Base-by-base conservation (phyloP, 64 coral and sea anemone species). In the Catalaphyllia jardinei region DNA sequence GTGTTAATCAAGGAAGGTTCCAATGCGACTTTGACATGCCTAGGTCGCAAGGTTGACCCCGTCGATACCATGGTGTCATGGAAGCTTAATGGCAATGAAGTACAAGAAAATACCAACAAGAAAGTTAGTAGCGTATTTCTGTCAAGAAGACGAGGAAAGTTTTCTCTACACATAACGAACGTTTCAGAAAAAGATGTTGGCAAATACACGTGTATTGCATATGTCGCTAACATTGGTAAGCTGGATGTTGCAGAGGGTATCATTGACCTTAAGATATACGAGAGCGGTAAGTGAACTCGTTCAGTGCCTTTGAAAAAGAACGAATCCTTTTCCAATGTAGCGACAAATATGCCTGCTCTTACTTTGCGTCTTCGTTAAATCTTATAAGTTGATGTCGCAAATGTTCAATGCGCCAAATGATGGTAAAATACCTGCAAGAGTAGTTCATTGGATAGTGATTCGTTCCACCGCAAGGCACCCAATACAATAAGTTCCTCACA, bases 141-240 rank as follows among this genome's bases (percentile, higher is more conserved):
- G 24, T 10, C 22, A 50, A 42, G 39, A 71, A 22, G 20, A 69
- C 42, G 22, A 51, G 81, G 81, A 5, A 85, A 27, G 5, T 85
- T 85, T 71, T 71, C 62, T 3, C 11, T 85, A 0, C 81, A 85
- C 35, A 85, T 85, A 2, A 52, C 81, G 14, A 85, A 85, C n/a
- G 63, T 85, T 25, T 85, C 81, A 27, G 63, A 30, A 35, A 71
- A 71, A 24, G 81, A 85, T 85, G 31, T 69, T 71, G 81, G 81
- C 19, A 39, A 28, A 20, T 85, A 85, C 33, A 71, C 63, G 9
- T 85, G 81, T 16, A 25, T 39, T 9, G 62, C 67, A 24, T 71
- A 8, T 28, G 38, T 71, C 1, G 62, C 81, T 16, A 49, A 50
- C 63, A 71, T 29, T 29, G 38, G 42, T 9, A 85, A 85, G 63